phyloP scores from a whole-genome alignment of 2,113 vertebrate genomes.

The Petrocephalus microphthalmus region DNA sequence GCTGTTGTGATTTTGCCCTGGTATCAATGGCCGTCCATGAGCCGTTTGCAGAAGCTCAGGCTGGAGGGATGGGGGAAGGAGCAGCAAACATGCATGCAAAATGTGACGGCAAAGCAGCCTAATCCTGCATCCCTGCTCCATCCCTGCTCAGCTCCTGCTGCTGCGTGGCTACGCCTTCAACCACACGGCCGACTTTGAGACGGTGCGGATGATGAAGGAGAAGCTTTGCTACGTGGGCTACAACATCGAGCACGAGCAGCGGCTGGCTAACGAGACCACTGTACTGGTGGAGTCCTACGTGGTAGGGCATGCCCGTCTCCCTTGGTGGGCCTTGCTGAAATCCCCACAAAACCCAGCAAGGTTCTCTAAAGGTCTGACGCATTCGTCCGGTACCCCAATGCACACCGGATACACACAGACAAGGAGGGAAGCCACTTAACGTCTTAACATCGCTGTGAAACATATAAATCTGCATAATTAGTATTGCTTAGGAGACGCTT shows the following conservation, averaged over 20 bases:
- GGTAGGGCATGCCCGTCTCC: conserved; percentile 42
- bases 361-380: neutral
- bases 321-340: neutral
- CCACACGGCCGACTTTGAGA: conserved; percentile 95
- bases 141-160: conserved; percentile 70
- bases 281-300: conserved; percentile 85
- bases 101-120: neutral
- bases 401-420: neutral
- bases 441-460: neutral
- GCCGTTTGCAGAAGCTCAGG: neutral
- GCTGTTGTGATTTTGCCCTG: neutral
- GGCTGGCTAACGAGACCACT: conserved; percentile 85
- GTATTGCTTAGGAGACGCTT: neutral
- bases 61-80: neutral
- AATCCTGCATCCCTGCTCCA: neutral
- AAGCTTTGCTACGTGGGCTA: conserved; percentile 93
- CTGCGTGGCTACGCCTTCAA: conserved; percentile 94
- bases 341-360: neutral
- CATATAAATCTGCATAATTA: neutral
- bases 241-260: conserved; percentile 95
- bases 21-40: neutral
- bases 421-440: neutral
- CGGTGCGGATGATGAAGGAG: conserved; percentile 94
- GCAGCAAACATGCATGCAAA: neutral
- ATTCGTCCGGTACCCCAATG: neutral